Base-by-base conservation (phyloP, 2,797 vertebrate genomes). In the Kryptopterus vitreolus region DNA sequence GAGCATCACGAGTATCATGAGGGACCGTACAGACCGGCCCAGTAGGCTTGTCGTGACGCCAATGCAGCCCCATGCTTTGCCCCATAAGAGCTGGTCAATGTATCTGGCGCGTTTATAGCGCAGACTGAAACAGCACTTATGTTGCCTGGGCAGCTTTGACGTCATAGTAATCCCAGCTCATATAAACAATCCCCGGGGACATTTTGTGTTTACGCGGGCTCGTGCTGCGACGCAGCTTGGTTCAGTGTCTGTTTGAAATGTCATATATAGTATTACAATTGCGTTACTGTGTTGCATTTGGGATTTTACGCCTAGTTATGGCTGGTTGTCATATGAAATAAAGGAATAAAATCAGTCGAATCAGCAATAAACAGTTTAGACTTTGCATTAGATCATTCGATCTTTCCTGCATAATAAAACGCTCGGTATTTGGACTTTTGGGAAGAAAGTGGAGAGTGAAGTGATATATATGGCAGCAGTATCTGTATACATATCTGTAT, bases 141-240 rank as follows among this genome's bases (percentile, higher is more conserved):
- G 79, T 86, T 85, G 83, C 86, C 78, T 66, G 78, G 78, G 85
- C 76, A 82, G 82, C 87, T 80, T 84, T 87, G 82, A 87, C 81
- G 78, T 86, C 84, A 87, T 65, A 75, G 63, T 55, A 84, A 79
- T 85, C 81, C 85, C 79, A 79, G 59, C 75, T 78, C 76, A 4
- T 77, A 63, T 58, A 74, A 71, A 80, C 81, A 57, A 82, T 52
- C 78, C 80, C 77, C 66, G 22, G 81, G 83, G 85, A 75, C 50
- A 58, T 33, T 29, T 43, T 58, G 38, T 66, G 68, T 73, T 82
- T 73, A 53, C 46, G 61, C 38, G 70, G 77, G 80, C 72, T 73
- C 62, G 65, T 50, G 20, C 18, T 20, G 10, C 31, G 53, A 58
- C 12, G 50, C 46, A 46, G 52, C 48, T 29, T 55, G 33, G 52